Evolutionary conservation across 2,797 vertebrate species (phyloP).

Genomic region (Channa striata): DNA sequence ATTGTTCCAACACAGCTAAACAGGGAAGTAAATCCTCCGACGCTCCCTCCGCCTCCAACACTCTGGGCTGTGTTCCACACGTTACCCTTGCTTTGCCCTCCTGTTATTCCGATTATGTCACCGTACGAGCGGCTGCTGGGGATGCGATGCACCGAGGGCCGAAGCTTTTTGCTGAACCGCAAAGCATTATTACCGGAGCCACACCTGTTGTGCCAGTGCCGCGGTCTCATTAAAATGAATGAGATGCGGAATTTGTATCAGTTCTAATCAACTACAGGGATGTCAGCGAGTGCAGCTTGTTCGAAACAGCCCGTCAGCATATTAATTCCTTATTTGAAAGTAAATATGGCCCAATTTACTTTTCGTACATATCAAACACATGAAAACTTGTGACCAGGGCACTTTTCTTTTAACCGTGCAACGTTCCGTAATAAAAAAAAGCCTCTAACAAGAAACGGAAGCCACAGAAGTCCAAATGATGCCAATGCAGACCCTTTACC

Average conservation of each 20-base stretch:
- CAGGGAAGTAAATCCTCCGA: conserved; percentile 5
- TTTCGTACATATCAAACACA: neutral
- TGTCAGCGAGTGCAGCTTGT: neutral
- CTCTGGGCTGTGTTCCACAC: conserved; percentile 26
- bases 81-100: conserved; percentile 47
- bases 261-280: neutral
- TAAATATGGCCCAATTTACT: neutral
- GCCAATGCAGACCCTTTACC: too few relatives aligned
- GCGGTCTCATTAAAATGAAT: neutral
- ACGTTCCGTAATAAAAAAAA: neutral
- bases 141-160: neutral
- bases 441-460: neutral
- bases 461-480: neutral
- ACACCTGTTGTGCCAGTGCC: neutral
- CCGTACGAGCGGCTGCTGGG: neutral
- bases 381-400: neutral
- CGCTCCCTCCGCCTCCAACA: conserved; percentile 1
- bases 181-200: neutral
- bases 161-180: neutral
- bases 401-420: neutral
- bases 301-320: neutral
- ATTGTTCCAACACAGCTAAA: neutral
- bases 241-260: neutral
- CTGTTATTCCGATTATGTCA: conserved; percentile 44
- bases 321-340: conserved; percentile 2